Percentiles rank a stretch among this genome's conserved stretches.
Evolutionary conservation across 2,797 vertebrate genomes (phyloP).

Genomic region (Scolopax rusticola): DNA sequence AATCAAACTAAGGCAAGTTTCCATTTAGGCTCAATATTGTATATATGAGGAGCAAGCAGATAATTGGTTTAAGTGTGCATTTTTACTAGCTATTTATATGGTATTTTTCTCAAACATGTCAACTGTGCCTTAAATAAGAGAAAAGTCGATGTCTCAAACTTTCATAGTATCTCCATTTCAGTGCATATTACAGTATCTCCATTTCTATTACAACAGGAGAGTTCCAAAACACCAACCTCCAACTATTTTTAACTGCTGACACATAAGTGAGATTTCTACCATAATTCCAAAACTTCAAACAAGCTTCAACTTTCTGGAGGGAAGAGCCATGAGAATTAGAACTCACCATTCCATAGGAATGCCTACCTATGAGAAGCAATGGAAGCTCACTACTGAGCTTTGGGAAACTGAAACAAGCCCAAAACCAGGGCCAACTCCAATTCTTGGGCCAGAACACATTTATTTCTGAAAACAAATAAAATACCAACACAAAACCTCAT

Average conservation of each 20-base stretch:
- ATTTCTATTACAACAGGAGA: not conserved
- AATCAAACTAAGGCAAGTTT: not conserved
- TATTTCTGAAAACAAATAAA: not conserved
- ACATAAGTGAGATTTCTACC: not conserved
- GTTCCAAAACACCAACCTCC: not conserved
- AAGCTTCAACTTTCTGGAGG: not conserved
- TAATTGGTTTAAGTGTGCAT: not conserved
- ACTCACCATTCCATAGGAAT: not conserved
- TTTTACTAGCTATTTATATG: not conserved
- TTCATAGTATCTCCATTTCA: not conserved
- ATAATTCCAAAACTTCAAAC: not conserved
- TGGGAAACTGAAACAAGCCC: not conserved
- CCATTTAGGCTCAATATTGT: not conserved
- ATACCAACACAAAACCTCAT: not conserved
- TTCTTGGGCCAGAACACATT: not conserved
- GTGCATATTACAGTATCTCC: not conserved
- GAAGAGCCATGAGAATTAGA: not conserved
- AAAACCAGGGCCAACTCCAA: not conserved
- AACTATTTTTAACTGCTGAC: not conserved
- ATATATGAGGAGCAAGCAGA: not conserved
- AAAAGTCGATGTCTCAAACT: not conserved
- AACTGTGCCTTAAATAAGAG: not conserved
- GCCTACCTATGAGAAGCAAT: not conserved
- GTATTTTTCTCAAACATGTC: not conserved
- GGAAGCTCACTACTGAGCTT: not conserved